phyloP scores from a whole-genome alignment of 2,888 invertebrate species.

The Drosophila ochracea region DNA sequence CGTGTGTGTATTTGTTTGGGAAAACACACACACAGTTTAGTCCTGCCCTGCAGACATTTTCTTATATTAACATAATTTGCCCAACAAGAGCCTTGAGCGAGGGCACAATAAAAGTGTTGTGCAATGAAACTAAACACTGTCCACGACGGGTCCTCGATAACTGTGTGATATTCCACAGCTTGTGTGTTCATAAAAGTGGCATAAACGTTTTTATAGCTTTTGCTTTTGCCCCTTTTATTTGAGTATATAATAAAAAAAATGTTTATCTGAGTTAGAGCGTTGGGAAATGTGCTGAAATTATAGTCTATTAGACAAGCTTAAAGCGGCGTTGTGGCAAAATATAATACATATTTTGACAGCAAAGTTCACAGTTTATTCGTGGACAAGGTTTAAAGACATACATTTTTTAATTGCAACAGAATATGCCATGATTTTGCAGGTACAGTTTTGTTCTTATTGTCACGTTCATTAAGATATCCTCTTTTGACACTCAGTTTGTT shows the following conservation, averaged over 20 bases:
- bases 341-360: conserved; percentile 4
- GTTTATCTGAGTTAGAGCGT: conserved; percentile 54
- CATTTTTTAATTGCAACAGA: not conserved
- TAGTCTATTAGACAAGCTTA: conserved; percentile 39
- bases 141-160: conserved; percentile 52
- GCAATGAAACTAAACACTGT: conserved; percentile 57
- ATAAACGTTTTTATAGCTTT: conserved; percentile 74
- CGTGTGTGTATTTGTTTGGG: not conserved
- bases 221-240: conserved; percentile 58
- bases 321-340: conserved; percentile 1
- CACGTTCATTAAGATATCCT: not conserved
- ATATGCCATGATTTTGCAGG: not conserved
- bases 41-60: conserved; percentile 39
- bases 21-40: conserved; percentile 2
- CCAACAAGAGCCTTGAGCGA: conserved; percentile 58
- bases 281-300: conserved; percentile 48
- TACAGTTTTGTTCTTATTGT: not conserved
- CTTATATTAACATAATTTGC: conserved; percentile 53
- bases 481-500: conserved; percentile 9
- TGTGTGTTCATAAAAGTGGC: conserved; percentile 76
- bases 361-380: not conserved
- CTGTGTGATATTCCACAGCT: conserved; percentile 76
- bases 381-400: not conserved
- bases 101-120: conserved; percentile 67
- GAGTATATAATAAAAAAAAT: conserved; percentile 33